Conservation (phyloP, 1,140 invertebrate species). For the Macrostomum lignano region DNA sequence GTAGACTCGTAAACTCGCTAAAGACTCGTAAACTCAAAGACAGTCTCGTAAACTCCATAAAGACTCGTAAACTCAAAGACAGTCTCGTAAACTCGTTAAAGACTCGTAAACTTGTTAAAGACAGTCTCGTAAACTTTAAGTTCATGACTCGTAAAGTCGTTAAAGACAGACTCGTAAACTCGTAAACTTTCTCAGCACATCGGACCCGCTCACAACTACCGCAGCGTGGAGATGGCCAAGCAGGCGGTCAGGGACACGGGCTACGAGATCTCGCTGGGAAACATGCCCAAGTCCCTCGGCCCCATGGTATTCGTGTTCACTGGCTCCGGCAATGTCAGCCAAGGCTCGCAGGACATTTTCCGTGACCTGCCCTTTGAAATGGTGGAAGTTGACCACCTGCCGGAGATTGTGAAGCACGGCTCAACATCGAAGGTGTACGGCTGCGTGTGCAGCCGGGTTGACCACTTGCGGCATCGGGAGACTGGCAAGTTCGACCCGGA, state of each 20-base stretch:
- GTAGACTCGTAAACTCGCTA: no score
- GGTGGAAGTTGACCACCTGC: slow-evolving; percentile 65
- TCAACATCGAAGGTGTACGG: slow-evolving; percentile 70
- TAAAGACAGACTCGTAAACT: no score
- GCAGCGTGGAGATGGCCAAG: slow-evolving; percentile 77
- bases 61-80: no score
- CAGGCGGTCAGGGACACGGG: slow-evolving; percentile 85
- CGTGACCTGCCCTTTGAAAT: slow-evolving; percentile 88
- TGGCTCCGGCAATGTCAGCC: slow-evolving; percentile 46
- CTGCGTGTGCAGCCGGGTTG: slow-evolving; percentile 58
- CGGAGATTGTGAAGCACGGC: slow-evolving; percentile 79
- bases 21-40: no score
- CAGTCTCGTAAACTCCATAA: no score
- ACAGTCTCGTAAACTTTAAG: no score
- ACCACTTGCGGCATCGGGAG: slow-evolving; percentile 68
- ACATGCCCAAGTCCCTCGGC: slow-evolving; percentile 89
- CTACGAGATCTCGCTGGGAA: slow-evolving; percentile 79
- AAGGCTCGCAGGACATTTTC: slow-evolving; percentile 87
- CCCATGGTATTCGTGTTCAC: slow-evolving; percentile 92
- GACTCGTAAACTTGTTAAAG: no score
- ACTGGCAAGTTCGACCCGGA: slow-evolving; percentile 52
- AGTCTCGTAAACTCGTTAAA: no score
- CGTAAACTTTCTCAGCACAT: slow-evolving; percentile 46
- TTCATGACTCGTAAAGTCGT: no score
- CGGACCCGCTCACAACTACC: slow-evolving; percentile 85